phyloP scores from a whole-genome alignment of 2,888 invertebrate genomes.

The Catocala fraxini region DNA sequence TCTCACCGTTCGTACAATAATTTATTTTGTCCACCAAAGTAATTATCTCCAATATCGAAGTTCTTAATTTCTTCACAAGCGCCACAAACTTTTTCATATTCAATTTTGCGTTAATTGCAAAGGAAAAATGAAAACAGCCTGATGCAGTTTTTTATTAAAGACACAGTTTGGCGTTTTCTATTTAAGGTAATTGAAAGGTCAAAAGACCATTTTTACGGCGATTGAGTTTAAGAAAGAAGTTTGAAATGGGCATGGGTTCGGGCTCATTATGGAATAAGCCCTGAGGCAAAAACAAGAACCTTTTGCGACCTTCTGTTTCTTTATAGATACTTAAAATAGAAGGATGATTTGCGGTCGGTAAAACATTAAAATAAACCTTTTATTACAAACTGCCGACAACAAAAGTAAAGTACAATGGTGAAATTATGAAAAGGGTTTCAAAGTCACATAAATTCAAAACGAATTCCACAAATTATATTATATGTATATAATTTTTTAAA shows the following conservation, averaged over 20 bases:
- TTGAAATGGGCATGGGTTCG: not conserved
- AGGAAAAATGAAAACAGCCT: not conserved
- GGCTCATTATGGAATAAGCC: constrained; percentile 23
- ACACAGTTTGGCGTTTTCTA: not conserved
- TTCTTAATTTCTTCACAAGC: no score
- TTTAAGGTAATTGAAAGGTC: not conserved
- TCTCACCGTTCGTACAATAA: no score
- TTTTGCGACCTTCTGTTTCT: constrained; percentile 10
- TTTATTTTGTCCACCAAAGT: no score
- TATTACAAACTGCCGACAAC: no score
- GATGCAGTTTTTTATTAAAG: not conserved
- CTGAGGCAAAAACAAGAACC: constrained; percentile 19
- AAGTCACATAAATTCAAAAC: no score
- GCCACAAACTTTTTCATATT: not conserved
- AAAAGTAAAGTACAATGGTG: no score
- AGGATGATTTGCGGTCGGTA: constrained; percentile 18
- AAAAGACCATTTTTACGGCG: not conserved
- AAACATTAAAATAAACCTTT: constrained; percentile 10
- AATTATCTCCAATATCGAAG: no score
- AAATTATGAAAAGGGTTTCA: no score
- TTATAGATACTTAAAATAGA: constrained; percentile 12
- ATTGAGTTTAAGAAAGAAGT: not conserved
- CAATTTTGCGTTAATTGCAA: not conserved
- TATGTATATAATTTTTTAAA: no score
- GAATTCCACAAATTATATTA: no score